phyloP scores from a whole-genome alignment of 2,888 invertebrate genomes.

The Erebia palarica region DNA sequence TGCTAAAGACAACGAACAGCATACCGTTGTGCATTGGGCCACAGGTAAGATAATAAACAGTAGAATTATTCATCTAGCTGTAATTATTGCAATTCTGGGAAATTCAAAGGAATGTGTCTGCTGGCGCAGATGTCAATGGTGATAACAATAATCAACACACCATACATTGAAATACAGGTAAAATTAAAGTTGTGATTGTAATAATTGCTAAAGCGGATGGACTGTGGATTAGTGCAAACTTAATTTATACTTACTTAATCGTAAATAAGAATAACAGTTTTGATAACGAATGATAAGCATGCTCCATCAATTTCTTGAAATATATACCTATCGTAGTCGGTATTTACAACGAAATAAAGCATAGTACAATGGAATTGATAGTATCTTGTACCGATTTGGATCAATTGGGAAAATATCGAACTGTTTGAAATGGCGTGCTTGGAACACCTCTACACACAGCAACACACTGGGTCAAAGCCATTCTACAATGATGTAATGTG shows the following conservation, averaged over 20 bases:
- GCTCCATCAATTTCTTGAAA: neutral
- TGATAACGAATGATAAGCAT: neutral
- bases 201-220: conserved; percentile 33
- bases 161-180: conserved; percentile 94
- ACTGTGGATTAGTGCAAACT: neutral
- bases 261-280: neutral
- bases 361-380: neutral
- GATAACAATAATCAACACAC: conserved; percentile 97
- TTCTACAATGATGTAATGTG: conserved; percentile 15
- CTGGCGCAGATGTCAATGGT: conserved; percentile 90
- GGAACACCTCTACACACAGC: conserved; percentile 3
- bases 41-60: conserved; percentile 86
- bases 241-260: neutral
- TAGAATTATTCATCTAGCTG: too few relatives aligned
- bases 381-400: neutral
- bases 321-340: too few relatives aligned
- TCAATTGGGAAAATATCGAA: conserved; percentile 16
- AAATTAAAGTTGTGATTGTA: conserved; percentile 33
- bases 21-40: conserved; percentile 99
- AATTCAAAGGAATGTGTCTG: conserved; percentile 95
- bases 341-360: neutral
- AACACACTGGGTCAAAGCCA: conserved; percentile 19
- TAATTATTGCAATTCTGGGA: too few relatives aligned
- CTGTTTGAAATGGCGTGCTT: conserved; percentile 14
- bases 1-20: conserved; percentile 95